Evolutionary conservation across 2,888 invertebrate genomes (phyloP).

Genomic region (Encarsia formosa): DNA sequence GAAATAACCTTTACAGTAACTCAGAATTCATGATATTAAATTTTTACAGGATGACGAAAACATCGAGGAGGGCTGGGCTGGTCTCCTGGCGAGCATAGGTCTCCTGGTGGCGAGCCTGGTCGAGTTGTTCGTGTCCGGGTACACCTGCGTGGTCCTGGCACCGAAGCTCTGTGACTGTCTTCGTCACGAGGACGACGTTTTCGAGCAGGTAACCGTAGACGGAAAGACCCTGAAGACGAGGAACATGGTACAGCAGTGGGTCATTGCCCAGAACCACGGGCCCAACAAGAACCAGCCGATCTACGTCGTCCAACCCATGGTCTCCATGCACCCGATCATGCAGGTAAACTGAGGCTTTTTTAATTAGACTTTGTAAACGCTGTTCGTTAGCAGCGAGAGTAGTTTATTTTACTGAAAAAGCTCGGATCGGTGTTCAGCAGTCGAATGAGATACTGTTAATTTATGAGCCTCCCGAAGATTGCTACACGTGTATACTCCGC

Average conservation of each 20-base stretch:
- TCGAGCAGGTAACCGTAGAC: conserved; percentile 22
- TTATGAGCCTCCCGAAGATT: no score
- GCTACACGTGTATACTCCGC: no score
- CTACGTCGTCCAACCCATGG: conserved; percentile 46
- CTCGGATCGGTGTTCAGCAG: no score
- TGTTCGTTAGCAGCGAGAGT: no score
- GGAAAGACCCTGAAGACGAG: conserved; percentile 43
- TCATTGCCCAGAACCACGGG: conserved; percentile 45
- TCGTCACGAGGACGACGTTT: conserved; percentile 23
- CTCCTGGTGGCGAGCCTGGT: conserved; percentile 59
- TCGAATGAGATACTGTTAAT: no score
- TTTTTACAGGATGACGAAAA: conserved; percentile 37
- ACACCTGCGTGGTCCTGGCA: conserved; percentile 44
- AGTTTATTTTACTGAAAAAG: no score
- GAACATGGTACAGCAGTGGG: conserved; percentile 50
- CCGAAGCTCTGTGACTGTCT: conserved; percentile 47
- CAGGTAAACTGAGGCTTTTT: conserved; percentile 43
- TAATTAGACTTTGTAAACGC: no score
- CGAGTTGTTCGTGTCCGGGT: conserved; percentile 50
- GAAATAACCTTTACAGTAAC: no score
- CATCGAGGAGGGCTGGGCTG: conserved; percentile 57
- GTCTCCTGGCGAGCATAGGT: conserved; percentile 61
- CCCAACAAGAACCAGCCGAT: conserved; percentile 44
- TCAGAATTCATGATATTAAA: not conserved
- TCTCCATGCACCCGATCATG: conserved; percentile 46